Evolutionary conservation across 2,888 invertebrate genomes (phyloP), one percentile per base, ranked within the genome.

Genomic region (Pardosa pseudoannulata): DNA sequence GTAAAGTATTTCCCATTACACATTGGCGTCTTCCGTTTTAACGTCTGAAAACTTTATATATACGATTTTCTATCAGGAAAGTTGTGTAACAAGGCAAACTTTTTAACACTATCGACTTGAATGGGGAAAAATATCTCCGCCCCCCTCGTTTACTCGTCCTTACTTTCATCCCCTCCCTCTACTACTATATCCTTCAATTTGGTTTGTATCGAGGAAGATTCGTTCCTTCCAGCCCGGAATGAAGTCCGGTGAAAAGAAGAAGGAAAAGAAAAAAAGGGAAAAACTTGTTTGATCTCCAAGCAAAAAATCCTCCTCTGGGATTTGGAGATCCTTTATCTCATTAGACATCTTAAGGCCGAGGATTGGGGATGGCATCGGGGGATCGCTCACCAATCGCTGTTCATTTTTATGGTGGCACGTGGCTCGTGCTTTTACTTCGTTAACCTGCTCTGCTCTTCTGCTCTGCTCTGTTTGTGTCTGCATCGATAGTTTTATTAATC

Each of bases 251-350:
- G n/a, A n/a, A n/a, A n/a, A n/a, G n/a, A n/a, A n/a, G n/a, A n/a
- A n/a, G n/a, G 16, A 68, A 36, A 23, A 32, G 29, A 36, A 36
- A 32, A 16, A 36, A n/a, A n/a, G n/a, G n/a, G n/a, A n/a, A n/a
- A 41, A 70, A 41, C 70, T 70, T 41, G 70, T 70, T 70, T 70
- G 70, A 70, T 70, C 70, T 41, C 41, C 41, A 6, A 32, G 16
- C 27, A 70, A 70, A 80, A n/a, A n/a, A n/a, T n/a, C n/a, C n/a
- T 41, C 67, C 50, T 50, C 1, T 3, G 71, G 73, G 80, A 80
- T 73, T 80, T 46, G n/a, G n/a, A 23, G 67, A 80, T 80, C 80
- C 36, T 73, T 73, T 80, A 80, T 73, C 80, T 80, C 80, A 80
- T 80, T 73, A 80, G 67, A 72, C 41, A 50, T 29, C 39, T 31